phyloP scores from a whole-genome alignment of 2,888 invertebrate species.

The Apamea epomidion region DNA sequence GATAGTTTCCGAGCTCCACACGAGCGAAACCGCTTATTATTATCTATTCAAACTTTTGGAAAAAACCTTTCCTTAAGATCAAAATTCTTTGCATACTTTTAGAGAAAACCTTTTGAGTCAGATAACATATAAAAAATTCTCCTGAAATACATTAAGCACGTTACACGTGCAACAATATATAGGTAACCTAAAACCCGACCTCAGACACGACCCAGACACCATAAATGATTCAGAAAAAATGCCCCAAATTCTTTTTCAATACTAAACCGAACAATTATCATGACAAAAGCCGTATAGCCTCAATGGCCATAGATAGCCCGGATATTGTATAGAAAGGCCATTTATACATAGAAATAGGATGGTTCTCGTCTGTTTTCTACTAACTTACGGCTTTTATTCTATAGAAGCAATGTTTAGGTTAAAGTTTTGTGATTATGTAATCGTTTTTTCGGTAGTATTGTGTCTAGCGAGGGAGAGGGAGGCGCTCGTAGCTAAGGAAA shows the following conservation, averaged over 20 bases:
- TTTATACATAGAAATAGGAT: slow-evolving; percentile 35
- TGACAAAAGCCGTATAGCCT: slow-evolving; percentile 42
- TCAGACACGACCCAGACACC: slow-evolving; percentile 19
- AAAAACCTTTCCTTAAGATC: too few species aligned
- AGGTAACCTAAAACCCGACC: slow-evolving; percentile 6
- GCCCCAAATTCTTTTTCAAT: slow-evolving; percentile 27
- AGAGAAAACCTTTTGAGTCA: too few species aligned
- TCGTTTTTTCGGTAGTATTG: not conserved
- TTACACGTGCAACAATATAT: too few species aligned
- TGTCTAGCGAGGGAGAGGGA: not conserved
- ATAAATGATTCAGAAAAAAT: slow-evolving; percentile 32
- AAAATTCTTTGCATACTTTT: too few species aligned
- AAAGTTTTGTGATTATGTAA: slow-evolving; percentile 39
- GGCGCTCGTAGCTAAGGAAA: not conserved
- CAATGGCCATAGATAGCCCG: slow-evolving; percentile 39
- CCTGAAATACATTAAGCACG: too few species aligned
- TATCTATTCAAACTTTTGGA: too few species aligned
- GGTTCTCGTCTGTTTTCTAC: slow-evolving; percentile 33
- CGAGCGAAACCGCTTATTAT: too few species aligned
- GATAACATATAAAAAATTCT: too few species aligned
- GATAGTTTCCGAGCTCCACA: too few species aligned
- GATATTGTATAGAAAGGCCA: slow-evolving; percentile 44
- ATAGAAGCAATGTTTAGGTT: slow-evolving; percentile 22
- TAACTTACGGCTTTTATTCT: slow-evolving; percentile 52
- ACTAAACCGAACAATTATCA: slow-evolving; percentile 53